Evolutionary conservation across 2,888 invertebrate species (phyloP).

Genomic region (Entomobrya multifasciata): DNA sequence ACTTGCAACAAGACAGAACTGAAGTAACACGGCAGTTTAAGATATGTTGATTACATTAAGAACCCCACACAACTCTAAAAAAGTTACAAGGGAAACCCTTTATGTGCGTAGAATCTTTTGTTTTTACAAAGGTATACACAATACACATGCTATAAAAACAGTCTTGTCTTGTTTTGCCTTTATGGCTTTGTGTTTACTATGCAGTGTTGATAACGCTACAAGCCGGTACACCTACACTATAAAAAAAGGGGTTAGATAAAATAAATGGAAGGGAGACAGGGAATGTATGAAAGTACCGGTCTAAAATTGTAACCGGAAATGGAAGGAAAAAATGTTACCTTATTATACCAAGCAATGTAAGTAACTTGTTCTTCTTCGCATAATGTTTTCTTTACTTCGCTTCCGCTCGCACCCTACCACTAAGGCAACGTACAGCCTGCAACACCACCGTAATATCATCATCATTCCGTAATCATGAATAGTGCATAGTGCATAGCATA

Average conservation of each 20-base stretch:
- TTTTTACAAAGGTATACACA: background rate
- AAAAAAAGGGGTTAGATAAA: constrained; percentile 32
- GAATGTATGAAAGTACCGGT: constrained; percentile 63
- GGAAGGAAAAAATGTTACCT: constrained; percentile 57
- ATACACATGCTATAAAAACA: too few species aligned
- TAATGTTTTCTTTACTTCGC: constrained; percentile 4
- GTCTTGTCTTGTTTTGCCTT: background rate
- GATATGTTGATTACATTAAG: constrained; percentile 36
- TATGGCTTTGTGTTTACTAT: background rate
- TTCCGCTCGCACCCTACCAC: too few species aligned
- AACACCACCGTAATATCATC: background rate
- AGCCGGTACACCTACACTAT: background rate
- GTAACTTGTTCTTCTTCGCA: background rate
- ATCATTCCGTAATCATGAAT: too few species aligned
- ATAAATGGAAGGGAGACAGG: constrained; percentile 56
- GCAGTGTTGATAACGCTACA: background rate
- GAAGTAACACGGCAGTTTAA: background rate
- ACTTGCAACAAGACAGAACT: constrained; percentile 29
- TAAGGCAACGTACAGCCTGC: background rate
- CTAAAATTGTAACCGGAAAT: constrained; percentile 66
- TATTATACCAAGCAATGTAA: background rate
- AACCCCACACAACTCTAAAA: background rate
- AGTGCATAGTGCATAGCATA: constrained; percentile 29
- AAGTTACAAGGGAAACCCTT: constrained; percentile 16
- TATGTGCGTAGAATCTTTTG: background rate